Percentiles rank a stretch among this genome's conserved stretches.
Conservation (phyloP, 1,140 invertebrate species). For the Dreissena rostriformis region DNA sequence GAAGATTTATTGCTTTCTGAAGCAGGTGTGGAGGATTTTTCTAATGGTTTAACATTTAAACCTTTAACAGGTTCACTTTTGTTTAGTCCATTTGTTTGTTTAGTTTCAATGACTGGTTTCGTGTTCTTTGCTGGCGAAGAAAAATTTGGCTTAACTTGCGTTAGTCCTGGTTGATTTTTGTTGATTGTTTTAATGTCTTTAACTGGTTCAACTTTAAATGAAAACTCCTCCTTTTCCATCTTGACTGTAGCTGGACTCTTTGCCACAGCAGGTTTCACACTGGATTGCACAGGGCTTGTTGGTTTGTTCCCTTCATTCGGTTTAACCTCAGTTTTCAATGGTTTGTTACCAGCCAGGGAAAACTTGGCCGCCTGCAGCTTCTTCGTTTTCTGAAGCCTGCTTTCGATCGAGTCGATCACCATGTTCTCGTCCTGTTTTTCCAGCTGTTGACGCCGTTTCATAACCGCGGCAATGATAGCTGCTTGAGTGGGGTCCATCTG, state of each 20-base stretch:
- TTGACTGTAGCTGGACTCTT: neutral
- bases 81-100: constrained; percentile 9
- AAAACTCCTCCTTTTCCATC: constrained; percentile 12
- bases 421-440: constrained; percentile 62
- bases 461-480: constrained; percentile 74
- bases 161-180: constrained; percentile 34
- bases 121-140: constrained; percentile 2
- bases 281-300: constrained; percentile 14
- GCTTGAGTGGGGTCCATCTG: constrained; percentile 63
- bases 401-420: constrained; percentile 74
- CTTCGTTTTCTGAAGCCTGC: constrained; percentile 75
- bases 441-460: constrained; percentile 67
- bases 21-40: constrained; percentile 15
- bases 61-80: constrained; percentile 25
- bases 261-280: neutral
- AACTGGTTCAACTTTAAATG: constrained; percentile 42
- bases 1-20: constrained; percentile 10
- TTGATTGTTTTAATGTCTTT: neutral
- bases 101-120: constrained; percentile 10
- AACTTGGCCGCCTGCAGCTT: constrained; percentile 76
- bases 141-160: constrained; percentile 38
- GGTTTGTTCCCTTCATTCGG: constrained; percentile 34
- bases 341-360: constrained; percentile 60
- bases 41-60: constrained; percentile 24
- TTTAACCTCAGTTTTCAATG: constrained; percentile 48